A percentile compares a stretch with the other conserved stretches of the same genome.
Conservation (phyloP, 2,888 invertebrate genomes). For the Augiades crinisus region DNA sequence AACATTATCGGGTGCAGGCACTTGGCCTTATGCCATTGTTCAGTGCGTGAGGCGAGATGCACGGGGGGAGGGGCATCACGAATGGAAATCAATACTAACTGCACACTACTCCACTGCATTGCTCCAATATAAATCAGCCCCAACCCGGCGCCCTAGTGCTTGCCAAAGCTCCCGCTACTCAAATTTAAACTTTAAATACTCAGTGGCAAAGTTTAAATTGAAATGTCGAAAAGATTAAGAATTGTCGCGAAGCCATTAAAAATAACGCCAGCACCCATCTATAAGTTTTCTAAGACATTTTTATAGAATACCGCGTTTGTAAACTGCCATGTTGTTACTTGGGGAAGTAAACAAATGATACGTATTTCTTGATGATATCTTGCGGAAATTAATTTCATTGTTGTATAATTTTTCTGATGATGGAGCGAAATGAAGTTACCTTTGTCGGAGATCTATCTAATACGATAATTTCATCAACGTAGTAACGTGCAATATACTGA, state of each 20-base stretch:
- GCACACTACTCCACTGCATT: conserved; percentile 73
- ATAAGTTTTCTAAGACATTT: conserved; percentile 48
- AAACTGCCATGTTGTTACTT: conserved; percentile 31
- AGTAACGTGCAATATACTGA: no score
- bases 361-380: conserved; percentile 7
- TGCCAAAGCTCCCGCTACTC: conserved; percentile 54
- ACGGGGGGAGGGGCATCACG: conserved; percentile 56
- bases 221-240: conserved; percentile 36
- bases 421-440: neutral
- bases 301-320: conserved; percentile 40
- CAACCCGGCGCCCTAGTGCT: conserved; percentile 61
- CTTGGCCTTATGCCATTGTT: conserved; percentile 73
- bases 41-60: conserved; percentile 73
- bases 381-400: conserved; percentile 1
- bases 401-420: neutral
- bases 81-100: conserved; percentile 81
- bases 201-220: conserved; percentile 34
- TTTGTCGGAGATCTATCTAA: no score
- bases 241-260: conserved; percentile 57
- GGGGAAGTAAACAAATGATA: conserved; percentile 28
- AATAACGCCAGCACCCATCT: conserved; percentile 44
- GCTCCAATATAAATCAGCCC: conserved; percentile 80
- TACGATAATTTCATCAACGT: no score
- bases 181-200: conserved; percentile 41
- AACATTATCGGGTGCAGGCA: conserved; percentile 36